Conservation (phyloP, 2,888 invertebrate genomes). For the Brachyptera putata region DNA sequence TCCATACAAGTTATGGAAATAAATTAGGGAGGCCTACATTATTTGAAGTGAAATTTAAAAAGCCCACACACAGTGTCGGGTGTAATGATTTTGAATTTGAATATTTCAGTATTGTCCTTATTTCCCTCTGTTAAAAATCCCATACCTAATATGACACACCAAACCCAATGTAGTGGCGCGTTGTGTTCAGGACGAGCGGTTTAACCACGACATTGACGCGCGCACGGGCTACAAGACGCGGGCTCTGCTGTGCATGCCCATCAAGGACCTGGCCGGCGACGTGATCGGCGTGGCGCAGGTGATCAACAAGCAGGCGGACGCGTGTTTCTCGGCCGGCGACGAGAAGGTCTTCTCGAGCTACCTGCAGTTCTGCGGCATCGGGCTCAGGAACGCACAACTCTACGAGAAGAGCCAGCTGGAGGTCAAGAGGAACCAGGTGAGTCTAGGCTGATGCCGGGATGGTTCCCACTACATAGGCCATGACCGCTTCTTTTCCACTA, state of each 20-base stretch:
- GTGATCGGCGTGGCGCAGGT: slow-evolving; percentile 97
- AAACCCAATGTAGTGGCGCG: too few species aligned
- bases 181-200: slow-evolving; percentile 68
- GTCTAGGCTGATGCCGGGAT: too few species aligned
- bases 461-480: too few species aligned
- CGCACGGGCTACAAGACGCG: slow-evolving; percentile 90
- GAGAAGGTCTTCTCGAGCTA: slow-evolving; percentile 89
- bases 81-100: too few species aligned
- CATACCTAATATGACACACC: too few species aligned
- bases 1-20: too few species aligned
- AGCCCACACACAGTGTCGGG: too few species aligned
- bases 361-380: slow-evolving; percentile 94
- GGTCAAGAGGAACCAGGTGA: slow-evolving; percentile 86
- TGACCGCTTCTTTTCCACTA: too few species aligned
- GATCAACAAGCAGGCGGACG: slow-evolving; percentile 84
- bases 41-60: too few species aligned
- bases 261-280: slow-evolving; percentile 89
- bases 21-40: too few species aligned
- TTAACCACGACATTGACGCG: slow-evolving; percentile 91
- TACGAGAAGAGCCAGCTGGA: slow-evolving; percentile 93
- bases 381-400: slow-evolving; percentile 90
- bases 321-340: slow-evolving; percentile 79
- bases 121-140: too few species aligned
- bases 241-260: slow-evolving; percentile 92
- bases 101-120: too few species aligned